Conservation (phyloP, 2,797 vertebrate genomes). For the Tangara arthus region DNA sequence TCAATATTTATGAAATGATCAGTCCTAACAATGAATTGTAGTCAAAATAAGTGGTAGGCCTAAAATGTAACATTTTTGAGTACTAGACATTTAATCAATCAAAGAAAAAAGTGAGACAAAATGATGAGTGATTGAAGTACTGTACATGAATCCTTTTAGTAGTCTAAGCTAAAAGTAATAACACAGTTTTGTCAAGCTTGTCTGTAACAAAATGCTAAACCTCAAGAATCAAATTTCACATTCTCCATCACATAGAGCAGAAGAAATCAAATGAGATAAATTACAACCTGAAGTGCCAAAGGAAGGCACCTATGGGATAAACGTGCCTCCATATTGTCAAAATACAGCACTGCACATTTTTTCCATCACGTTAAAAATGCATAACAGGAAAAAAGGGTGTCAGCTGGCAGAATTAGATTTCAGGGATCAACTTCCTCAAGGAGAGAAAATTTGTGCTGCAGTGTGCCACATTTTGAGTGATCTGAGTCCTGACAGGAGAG, state of each 20-base stretch:
- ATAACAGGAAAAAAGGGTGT: not conserved
- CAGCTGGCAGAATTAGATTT: not conserved
- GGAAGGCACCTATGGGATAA: not conserved
- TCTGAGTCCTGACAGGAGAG: not conserved
- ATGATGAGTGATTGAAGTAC: slow-evolving; percentile 8
- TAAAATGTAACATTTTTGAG: not conserved
- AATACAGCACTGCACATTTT: not conserved
- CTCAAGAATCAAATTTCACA: not conserved
- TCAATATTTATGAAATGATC: slow-evolving; percentile 2
- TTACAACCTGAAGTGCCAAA: not conserved
- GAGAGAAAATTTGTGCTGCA: not conserved
- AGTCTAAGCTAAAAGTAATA: not conserved
- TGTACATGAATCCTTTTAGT: not conserved
- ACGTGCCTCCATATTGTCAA: not conserved
- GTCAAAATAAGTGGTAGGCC: not conserved
- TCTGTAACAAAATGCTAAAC: not conserved
- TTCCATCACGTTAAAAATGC: fast-evolving
- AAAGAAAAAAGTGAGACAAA: not conserved
- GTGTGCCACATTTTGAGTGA: not conserved
- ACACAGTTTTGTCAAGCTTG: not conserved
- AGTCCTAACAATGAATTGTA: not conserved
- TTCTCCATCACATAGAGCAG: not conserved
- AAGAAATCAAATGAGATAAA: not conserved
- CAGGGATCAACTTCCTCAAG: not conserved
- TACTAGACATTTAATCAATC: slow-evolving; percentile 8